Evolutionary conservation across 2,113 vertebrate genomes (phyloP).

Genomic region (Mesoclemmys tuberculata): DNA sequence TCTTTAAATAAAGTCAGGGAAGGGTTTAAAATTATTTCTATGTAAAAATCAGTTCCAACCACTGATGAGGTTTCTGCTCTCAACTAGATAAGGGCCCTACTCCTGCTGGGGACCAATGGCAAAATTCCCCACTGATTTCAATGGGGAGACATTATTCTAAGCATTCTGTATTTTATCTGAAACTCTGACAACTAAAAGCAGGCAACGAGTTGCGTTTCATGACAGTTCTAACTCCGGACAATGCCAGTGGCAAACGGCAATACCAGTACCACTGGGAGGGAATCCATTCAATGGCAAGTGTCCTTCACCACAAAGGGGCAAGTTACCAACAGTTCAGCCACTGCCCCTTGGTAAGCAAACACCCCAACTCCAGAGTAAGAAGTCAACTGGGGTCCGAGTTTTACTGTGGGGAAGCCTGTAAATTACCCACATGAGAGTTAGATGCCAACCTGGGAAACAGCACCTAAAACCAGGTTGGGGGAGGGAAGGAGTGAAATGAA

Average conservation of each 20-base stretch:
- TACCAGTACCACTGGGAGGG: rapidly evolving
- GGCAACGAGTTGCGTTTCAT: not conserved
- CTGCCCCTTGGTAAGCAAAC: not conserved
- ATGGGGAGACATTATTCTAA: not conserved
- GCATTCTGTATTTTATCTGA: not conserved
- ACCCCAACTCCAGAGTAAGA: not conserved
- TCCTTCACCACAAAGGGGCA: not conserved
- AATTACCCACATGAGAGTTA: not conserved
- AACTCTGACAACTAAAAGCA: not conserved
- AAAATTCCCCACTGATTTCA: not conserved
- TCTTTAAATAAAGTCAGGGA: not conserved
- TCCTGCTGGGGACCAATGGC: not conserved
- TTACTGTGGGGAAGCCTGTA: not conserved
- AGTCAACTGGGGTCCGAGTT: not conserved
- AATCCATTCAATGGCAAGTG: rapidly evolving
- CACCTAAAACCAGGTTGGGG: not conserved
- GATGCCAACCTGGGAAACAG: not conserved
- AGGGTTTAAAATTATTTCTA: not conserved
- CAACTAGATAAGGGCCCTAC: not conserved
- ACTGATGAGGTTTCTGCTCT: not conserved
- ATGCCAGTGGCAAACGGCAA: not conserved
- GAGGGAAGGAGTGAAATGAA: not conserved
- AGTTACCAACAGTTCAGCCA: not conserved
- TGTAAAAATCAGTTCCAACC: not conserved
- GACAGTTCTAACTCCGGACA: not conserved